Conservation (phyloP, 2,797 vertebrate species). For the Enteromius anoplus region DNA sequence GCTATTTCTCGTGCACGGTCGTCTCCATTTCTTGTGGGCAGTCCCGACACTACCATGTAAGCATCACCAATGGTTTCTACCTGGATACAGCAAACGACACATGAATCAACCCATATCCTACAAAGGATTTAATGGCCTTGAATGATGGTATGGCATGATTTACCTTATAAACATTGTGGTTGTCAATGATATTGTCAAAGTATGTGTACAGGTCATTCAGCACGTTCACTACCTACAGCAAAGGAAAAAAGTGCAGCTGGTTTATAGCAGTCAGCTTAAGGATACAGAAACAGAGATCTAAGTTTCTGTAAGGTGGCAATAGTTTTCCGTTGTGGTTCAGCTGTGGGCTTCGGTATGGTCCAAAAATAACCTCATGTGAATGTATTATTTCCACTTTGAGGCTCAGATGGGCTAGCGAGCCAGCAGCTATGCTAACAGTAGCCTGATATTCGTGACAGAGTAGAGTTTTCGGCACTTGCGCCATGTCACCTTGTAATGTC, state of each 20-base stretch:
- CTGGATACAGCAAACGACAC: constrained; percentile 58
- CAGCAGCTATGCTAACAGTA: constrained; percentile 33
- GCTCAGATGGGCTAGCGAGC: not conserved
- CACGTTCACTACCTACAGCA: constrained; percentile 61
- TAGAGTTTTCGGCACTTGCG: constrained; percentile 18
- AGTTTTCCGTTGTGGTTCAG: constrained; percentile 41
- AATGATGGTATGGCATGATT: not conserved
- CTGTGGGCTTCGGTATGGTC: constrained; percentile 24
- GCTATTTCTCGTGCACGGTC: constrained; percentile 80
- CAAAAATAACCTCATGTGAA: constrained; percentile 46
- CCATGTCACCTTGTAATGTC: constrained; percentile 43
- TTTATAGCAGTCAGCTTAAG: constrained; percentile 24
- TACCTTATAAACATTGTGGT: constrained; percentile 64
- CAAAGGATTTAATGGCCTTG: not conserved
- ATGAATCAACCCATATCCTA: not conserved
- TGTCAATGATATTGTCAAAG: constrained; percentile 65
- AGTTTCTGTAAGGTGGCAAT: constrained; percentile 26
- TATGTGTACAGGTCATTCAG: constrained; percentile 66
- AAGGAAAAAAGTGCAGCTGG: constrained; percentile 10
- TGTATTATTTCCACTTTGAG: constrained; percentile 48
- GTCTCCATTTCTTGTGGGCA: constrained; percentile 78
- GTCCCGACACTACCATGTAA: constrained; percentile 83
- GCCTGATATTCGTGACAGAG: constrained; percentile 25
- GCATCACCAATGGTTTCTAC: constrained; percentile 83
- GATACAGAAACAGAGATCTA: constrained; percentile 1